phyloP scores from a whole-genome alignment of 2,113 vertebrate genomes.

The Terrapene triunguis region DNA sequence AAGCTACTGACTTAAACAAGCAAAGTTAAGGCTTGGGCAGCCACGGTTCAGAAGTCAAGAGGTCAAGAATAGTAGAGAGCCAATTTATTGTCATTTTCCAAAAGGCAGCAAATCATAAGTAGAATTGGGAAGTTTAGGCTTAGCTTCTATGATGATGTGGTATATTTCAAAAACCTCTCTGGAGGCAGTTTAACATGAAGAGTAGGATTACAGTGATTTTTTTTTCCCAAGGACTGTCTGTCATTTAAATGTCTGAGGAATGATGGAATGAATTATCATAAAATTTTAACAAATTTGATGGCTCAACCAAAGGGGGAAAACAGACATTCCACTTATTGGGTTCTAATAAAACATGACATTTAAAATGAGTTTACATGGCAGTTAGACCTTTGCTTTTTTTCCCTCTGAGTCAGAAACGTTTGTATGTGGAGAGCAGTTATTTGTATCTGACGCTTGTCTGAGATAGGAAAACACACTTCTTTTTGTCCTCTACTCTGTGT shows the following conservation, averaged over 20 bases:
- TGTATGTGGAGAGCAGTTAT: constrained; percentile 46
- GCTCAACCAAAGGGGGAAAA: constrained; percentile 81
- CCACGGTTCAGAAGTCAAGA: constrained; percentile 88
- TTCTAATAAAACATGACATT: constrained; percentile 93
- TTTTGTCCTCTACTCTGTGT: constrained; percentile 23
- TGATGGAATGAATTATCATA: constrained; percentile 95
- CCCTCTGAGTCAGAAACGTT: constrained; percentile 79
- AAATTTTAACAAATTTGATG: constrained; percentile 96
- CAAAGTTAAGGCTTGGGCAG: constrained; percentile 84
- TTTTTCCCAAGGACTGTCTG: constrained; percentile 78
- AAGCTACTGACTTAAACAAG: constrained; percentile 83
- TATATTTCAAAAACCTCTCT: constrained; percentile 89
- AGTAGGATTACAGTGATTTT: constrained; percentile 86
- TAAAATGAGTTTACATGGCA: constrained; percentile 90
- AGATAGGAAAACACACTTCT: constrained; percentile 37
- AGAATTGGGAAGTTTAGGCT: constrained; percentile 84
- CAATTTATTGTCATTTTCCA: constrained; percentile 84
- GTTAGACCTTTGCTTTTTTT: constrained; percentile 84
- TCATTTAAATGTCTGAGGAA: constrained; percentile 94
- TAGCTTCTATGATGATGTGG: constrained; percentile 81
- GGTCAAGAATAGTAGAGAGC: constrained; percentile 84
- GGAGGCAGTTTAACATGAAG: constrained; percentile 91
- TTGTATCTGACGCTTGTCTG: constrained; percentile 27
- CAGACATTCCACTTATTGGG: constrained; percentile 84
- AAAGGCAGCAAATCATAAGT: constrained; percentile 79